Evolutionary conservation across 2,797 vertebrate species (phyloP).

Genomic region (Fratercula arctica): DNA sequence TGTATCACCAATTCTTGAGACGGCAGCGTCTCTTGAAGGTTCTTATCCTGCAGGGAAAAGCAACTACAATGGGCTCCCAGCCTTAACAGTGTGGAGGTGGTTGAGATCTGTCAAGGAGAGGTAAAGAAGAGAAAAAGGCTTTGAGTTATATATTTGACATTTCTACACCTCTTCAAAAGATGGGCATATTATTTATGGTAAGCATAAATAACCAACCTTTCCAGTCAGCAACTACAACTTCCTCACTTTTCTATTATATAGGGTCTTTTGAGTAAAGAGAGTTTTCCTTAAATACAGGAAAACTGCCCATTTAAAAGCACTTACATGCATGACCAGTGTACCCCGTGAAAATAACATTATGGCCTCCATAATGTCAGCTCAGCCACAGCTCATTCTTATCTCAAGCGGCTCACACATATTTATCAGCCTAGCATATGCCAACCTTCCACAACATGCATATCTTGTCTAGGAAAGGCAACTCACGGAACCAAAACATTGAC

Average conservation of each 20-base stretch:
- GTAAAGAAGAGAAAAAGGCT: background rate
- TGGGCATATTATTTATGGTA: background rate
- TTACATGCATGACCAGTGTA: background rate
- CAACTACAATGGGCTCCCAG: background rate
- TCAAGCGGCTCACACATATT: background rate
- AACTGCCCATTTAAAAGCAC: background rate
- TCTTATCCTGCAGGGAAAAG: background rate
- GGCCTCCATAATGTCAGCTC: background rate
- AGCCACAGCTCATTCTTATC: background rate
- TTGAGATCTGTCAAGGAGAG: background rate
- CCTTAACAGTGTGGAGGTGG: background rate
- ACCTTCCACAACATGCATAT: background rate
- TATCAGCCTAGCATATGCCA: background rate
- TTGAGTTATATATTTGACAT: background rate
- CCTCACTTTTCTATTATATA: background rate
- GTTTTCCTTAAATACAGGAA: background rate
- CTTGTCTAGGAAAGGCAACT: background rate
- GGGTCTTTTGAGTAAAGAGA: background rate
- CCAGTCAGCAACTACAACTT: background rate
- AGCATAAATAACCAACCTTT: background rate
- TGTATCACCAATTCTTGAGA: background rate
- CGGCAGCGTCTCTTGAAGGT: background rate
- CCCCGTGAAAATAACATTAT: background rate
- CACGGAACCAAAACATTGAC: background rate
- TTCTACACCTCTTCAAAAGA: background rate